Evolutionary conservation across 2,113 vertebrate genomes (phyloP).

Genomic region (Bucco capensis): DNA sequence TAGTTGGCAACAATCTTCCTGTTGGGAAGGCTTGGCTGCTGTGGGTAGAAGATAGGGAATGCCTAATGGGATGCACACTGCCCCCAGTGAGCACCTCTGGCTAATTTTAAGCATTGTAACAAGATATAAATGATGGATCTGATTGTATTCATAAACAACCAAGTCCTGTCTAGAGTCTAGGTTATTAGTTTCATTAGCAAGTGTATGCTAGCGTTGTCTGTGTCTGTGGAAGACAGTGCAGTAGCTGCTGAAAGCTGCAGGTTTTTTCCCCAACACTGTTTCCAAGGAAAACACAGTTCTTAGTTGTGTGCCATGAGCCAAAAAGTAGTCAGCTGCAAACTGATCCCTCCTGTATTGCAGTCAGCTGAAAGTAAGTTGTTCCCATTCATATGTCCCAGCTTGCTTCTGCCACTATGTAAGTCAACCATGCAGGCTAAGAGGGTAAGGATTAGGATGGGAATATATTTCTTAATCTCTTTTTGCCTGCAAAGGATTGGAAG

Average conservation of each 20-base stretch:
- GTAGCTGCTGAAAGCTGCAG: neutral
- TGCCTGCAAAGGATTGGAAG: neutral
- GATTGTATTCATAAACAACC: neutral
- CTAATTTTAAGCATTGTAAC: neutral
- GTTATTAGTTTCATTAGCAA: constrained; percentile 12
- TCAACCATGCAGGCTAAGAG: neutral
- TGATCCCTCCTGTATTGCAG: neutral
- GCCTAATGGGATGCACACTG: neutral
- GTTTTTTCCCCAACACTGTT: neutral
- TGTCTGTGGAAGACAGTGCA: neutral
- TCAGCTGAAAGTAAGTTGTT: neutral
- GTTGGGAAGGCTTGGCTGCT: neutral
- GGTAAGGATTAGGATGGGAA: neutral
- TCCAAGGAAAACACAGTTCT: neutral
- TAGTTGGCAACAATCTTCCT: neutral
- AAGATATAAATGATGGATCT: neutral
- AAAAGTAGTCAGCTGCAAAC: neutral
- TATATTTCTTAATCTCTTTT: neutral
- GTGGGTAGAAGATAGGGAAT: neutral
- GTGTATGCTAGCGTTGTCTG: neutral
- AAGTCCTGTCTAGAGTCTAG: constrained; percentile 5
- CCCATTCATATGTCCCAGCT: neutral
- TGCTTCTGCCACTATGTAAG: neutral
- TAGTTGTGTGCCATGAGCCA: neutral
- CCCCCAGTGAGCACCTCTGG: neutral